Evolutionary conservation across 2,113 vertebrate species (phyloP), one percentile per base, ranked within the genome.

Genomic region (Melanerpes aurifrons): DNA sequence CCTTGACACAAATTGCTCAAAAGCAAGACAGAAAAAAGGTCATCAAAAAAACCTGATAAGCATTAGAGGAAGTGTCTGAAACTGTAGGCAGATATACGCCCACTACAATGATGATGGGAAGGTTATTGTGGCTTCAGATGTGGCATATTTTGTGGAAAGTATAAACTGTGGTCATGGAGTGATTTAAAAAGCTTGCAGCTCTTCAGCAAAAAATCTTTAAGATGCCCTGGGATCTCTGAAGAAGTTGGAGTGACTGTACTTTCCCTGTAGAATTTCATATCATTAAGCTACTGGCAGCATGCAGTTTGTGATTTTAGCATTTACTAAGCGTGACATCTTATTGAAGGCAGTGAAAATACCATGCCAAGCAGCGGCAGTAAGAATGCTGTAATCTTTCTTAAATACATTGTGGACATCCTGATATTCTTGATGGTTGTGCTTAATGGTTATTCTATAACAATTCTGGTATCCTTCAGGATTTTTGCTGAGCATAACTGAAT

Each of bases 311-410:
- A 95, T 90, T 94, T 83, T 76, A 95, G 85, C 74, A 53, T 61
- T 90, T 70, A 68, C 73, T 37, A 74, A 89, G 89, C 22, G 2
- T 94, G 80, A 82, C 79, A 77, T 91, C 68, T 73, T 86, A 77
- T 57, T 91, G 86, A 64, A 64, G 64, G 43, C 82, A 47, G 78
- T 50, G 82, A 89, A 80, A 94, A 87, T 92, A 80, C 68, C 63
- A 37, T 94, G 78, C 87, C 69, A 86, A 83, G 75, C 16, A 90
- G 75, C 74, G 75, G 72, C 84, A 86, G 72, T 59, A 61, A 66
- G 53, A 87, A 67, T 89, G 28, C 68, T 92, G 57, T 93, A 95
- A 95, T 95, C 79, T 66, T 76, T 47, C 87, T 87, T 87, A 91
- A 94, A 91, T 17, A 63, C 25, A 9, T 3, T 77, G 53, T 24